Evolutionary conservation across 2,888 invertebrate species (phyloP).

Genomic region (Uropetala carovei): DNA sequence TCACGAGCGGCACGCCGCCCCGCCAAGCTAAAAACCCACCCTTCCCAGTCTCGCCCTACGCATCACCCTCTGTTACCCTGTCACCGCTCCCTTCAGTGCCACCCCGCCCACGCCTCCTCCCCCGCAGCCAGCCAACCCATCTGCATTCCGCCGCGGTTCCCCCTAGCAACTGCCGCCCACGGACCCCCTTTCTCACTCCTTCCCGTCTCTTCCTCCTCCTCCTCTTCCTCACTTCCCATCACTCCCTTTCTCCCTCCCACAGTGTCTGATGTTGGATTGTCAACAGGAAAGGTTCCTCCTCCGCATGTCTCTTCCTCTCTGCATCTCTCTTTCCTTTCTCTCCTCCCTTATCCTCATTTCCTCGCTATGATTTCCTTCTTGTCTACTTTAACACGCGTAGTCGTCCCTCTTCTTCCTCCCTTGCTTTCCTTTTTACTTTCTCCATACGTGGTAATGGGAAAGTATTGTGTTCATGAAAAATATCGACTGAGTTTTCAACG

Average conservation of each 20-base stretch:
- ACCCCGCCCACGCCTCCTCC: background rate
- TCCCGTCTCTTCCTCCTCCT: background rate
- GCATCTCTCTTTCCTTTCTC: background rate
- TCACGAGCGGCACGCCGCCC: background rate
- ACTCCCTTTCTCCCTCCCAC: background rate
- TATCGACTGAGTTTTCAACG: too few relatives aligned
- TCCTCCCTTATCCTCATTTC: background rate
- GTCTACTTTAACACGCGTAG: too few relatives aligned
- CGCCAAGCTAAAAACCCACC: background rate
- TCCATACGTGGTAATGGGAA: too few relatives aligned
- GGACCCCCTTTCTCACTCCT: background rate
- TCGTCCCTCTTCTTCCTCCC: constrained; percentile 27
- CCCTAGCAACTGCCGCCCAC: constrained; percentile 35
- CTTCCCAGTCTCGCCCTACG: background rate
- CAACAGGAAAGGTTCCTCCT: background rate
- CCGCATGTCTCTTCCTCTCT: background rate
- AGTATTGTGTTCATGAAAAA: too few relatives aligned
- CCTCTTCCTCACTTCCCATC: background rate
- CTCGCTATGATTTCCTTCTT: background rate
- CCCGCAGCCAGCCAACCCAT: background rate
- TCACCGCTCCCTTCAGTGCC: background rate
- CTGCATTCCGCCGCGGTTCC: constrained; percentile 42
- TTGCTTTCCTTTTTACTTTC: too few relatives aligned
- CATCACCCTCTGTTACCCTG: background rate
- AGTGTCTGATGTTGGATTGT: background rate